Base-by-base conservation (phyloP, 2,888 invertebrate species). In the Chrysotoxum bicinctum region DNA sequence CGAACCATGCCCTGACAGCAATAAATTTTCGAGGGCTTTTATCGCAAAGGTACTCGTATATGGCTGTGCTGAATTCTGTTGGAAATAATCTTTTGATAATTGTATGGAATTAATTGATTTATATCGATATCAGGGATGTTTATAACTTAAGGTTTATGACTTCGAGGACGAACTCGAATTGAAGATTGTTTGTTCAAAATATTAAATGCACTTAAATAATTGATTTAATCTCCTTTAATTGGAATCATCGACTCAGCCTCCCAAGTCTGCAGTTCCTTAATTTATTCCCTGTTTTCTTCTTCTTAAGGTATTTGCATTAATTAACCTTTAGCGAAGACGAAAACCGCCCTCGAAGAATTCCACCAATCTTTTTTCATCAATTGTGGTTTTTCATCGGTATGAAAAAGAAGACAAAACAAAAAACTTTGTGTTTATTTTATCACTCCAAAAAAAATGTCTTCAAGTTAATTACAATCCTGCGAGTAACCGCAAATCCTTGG, bases 391-490 rank as follows among this genome's bases (percentile, higher is more conserved):
- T 75, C 60, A 66, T 62, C 72, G 75, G 76, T 58, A 64, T 35
- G 9, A 54, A 69, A 19, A 43, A 64, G 43, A 62, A 26, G 26
- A 21, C n/a, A 26, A 58, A 37, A 35, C 2, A 58, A 69, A 76
- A 68, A 85, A 81, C 68, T 81, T 77, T 81, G 81, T 85, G 85
- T 85, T 85, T 80, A 81, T 62, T 85, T 81, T 85, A 77, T 81
- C 66, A 62, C 45, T n/a, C 40, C 19, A 19, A 72, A 73, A 80
- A 81, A 62, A 48, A 35, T 54, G 69, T 77, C 81, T 77, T 81
- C 76, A 77, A 85, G 81, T 85, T 85, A 85, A 85, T 85, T 85
- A 85, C 76, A 85, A 85, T 85, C 85, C 85, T 73, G 85, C 43
- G 40, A 85, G 81, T 77, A 77, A 85, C 72, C 85, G 58, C 81